Conservation (phyloP, 1,140 invertebrate species). For the Adelges cooleyi region DNA sequence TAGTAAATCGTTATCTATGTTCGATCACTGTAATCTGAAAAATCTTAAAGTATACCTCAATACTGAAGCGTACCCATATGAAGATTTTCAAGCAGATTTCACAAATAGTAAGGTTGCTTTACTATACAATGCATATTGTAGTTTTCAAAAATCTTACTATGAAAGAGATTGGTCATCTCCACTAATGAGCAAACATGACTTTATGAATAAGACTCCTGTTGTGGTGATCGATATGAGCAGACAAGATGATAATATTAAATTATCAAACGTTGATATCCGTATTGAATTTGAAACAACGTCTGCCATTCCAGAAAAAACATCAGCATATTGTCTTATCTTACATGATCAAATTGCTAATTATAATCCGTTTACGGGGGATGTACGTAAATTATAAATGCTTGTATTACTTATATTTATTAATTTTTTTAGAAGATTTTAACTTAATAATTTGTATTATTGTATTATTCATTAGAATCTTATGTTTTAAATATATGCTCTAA, state of each 20-base stretch:
- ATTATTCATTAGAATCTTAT: too few relatives aligned
- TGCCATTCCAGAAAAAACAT: conserved; percentile 37
- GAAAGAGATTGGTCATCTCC: neutral
- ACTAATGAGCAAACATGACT: neutral
- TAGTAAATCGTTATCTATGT: conserved; percentile 14
- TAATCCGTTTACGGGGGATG: neutral
- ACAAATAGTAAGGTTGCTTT: conserved; percentile 25
- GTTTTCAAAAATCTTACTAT: conserved; percentile 27
- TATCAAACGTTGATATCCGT: neutral
- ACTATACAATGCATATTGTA: conserved; percentile 29
- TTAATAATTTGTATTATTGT: too few relatives aligned
- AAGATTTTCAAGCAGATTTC: conserved; percentile 24
- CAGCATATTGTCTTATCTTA: conserved; percentile 28
- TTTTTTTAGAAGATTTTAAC: too few relatives aligned
- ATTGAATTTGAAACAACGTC: conserved; percentile 2
- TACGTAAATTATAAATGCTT: too few relatives aligned
- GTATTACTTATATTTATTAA: too few relatives aligned
- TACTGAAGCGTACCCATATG: conserved; percentile 30
- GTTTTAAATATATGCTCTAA: too few relatives aligned
- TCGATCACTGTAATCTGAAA: conserved; percentile 30
- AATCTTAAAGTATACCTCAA: conserved; percentile 31
- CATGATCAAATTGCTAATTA: neutral
- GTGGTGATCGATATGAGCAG: conserved; percentile 9
- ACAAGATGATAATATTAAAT: conserved; percentile 12
- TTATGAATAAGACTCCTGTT: neutral